Base-by-base conservation (phyloP, 2,888 invertebrate genomes). In the Lasioglossum vierecki region DNA sequence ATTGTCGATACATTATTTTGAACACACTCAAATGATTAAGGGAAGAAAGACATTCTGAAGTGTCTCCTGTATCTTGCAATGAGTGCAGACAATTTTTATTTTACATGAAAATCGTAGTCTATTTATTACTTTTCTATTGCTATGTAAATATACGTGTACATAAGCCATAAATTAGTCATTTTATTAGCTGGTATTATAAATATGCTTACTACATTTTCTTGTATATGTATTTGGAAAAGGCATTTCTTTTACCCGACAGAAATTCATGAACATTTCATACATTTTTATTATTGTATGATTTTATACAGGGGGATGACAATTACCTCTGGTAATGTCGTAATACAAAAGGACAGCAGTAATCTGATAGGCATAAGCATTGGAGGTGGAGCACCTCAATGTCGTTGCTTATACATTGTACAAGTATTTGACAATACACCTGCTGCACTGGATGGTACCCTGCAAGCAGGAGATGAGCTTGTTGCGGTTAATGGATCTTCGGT, bases 361-460 rank as follows among this genome's bases (percentile, higher is more conserved):
- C 96, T 99, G 46, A 99, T 99, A 89, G 99, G 99, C 0, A 99
- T 99, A 91, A 99, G 99, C 94, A 99, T 99, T 88, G 99, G 99
- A 0, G 99, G 99, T 0, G 99, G 99, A 60, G 98, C 98, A 39
- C 98, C 99, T 6, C 95, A 98, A 77, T 99, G 99, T 92, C 99
- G 99, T 0, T 99, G 99, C 94, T 96, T 99, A 8, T 99, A 99
- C 94, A 99, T 99, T 87, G 99, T 99, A 0, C 99, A 99, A 96
- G 98, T 99, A 85, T 99, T 99, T 93, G 99, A 99, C 95, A 99
- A 99, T 93, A 99, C 99, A 0, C 99, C 99, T 13, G 99, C 99
- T 0, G 97, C 98, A 0, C 96, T 96, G 91, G 99, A 99, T 94
- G 99, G 98, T 0, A 99, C 99, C 0, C 95, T 99, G 9, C 98